Percentiles rank a stretch among this genome's conserved stretches.
Evolutionary conservation across 1,140 invertebrate genomes (phyloP).

Genomic region (Drosophila santomea): DNA sequence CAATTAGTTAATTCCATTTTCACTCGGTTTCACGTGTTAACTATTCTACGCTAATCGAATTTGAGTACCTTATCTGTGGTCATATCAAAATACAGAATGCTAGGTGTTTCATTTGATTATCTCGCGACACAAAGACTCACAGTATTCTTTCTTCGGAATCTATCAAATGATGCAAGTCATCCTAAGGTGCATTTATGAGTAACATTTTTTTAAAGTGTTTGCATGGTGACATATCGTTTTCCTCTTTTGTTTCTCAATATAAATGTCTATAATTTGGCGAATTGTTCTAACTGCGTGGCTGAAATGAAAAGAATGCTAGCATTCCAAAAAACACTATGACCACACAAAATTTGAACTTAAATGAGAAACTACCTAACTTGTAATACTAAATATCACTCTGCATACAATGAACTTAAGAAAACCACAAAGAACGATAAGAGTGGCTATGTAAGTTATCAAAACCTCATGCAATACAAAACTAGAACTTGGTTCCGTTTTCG

Average conservation of each 20-base stretch:
- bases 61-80: neutral
- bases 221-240: slow-evolving; percentile 3
- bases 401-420: no score
- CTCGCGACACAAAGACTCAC: neutral
- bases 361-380: no score
- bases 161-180: slow-evolving; percentile 1
- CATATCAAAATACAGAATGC: slow-evolving; percentile 5
- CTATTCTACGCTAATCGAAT: neutral
- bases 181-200: neutral
- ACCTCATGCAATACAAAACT: neutral
- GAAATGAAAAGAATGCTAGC: no score
- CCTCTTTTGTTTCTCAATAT: no score
- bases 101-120: neutral
- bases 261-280: neutral
- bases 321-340: no score
- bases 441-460: neutral
- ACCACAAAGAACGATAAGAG: neutral
- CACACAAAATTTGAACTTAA: no score
- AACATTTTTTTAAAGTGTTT: neutral
- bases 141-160: neutral
- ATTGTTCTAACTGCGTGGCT: neutral
- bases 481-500: no score
- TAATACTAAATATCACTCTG: no score
- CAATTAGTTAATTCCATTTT: neutral
- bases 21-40: no score